These are phyloP conservation scores for Stigmatopora nigra DNA, from an alignment of 2,113 vertebrate genomes.

Conservation along the genomic window DNA sequence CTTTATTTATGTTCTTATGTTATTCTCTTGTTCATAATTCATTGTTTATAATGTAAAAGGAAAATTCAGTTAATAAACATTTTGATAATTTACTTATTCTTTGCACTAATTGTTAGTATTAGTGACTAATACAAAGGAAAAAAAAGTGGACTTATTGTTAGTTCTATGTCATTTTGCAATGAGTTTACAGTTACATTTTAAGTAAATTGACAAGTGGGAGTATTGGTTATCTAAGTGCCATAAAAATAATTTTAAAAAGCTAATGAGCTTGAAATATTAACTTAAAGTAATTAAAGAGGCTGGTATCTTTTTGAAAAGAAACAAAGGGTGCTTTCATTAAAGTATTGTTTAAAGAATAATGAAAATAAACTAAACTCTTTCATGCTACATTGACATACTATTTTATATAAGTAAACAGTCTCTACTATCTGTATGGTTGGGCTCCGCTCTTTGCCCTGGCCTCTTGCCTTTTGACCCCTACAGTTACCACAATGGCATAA, in stretches of 20 bases:
- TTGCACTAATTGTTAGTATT: too few species aligned
- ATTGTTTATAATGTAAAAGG: too few species aligned
- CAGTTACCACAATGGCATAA: conserved; percentile 68
- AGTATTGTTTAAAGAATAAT: too few species aligned
- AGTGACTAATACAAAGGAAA: too few species aligned
- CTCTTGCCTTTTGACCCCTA: conserved; percentile 74
- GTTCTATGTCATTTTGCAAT: too few species aligned
- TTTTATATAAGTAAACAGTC: conserved; percentile 7
- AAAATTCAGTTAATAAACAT: too few species aligned
- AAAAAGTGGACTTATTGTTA: too few species aligned
- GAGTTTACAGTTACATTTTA: not conserved
- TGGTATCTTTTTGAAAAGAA: conserved; percentile 15
- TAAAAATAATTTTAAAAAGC: not conserved
- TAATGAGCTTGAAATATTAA: not conserved
- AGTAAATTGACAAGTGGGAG: conserved; percentile 4
- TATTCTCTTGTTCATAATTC: too few species aligned
- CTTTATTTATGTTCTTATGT: too few species aligned
- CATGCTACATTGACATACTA: not conserved
- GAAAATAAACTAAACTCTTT: not conserved
- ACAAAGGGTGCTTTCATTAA: too few species aligned
- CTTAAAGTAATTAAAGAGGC: conserved; percentile 37
- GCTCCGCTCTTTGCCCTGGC: conserved; percentile 59
- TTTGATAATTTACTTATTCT: too few species aligned
- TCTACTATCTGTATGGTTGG: conserved; percentile 9
- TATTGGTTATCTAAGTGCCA: not conserved